Percentiles rank a stretch among this genome's conserved stretches.
These are phyloP conservation scores for Cyrtodaria siliqua DNA, from an alignment of 2,888 invertebrate genomes.

Conservation along the genomic window DNA sequence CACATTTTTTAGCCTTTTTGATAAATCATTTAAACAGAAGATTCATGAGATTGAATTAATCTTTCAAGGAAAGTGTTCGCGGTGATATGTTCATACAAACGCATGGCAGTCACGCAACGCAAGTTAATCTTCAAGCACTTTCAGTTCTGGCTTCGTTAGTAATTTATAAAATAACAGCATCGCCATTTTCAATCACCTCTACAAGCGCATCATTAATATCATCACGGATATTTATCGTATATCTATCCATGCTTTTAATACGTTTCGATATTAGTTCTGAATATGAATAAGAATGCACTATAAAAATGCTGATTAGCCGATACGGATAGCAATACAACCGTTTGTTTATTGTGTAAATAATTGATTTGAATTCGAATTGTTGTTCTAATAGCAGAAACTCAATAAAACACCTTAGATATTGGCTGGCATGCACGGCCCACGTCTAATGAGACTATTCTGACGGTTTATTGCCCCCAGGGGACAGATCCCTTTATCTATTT, in stretches of 20 bases:
- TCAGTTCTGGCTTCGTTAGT: constrained; percentile 1
- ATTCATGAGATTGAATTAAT: constrained; percentile 21
- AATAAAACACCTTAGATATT: constrained; percentile 35
- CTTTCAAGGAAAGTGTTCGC: constrained; percentile 12
- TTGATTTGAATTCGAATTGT: constrained; percentile 55
- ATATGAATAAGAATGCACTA: constrained; percentile 44
- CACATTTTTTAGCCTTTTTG: constrained; percentile 14
- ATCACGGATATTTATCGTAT: constrained; percentile 21
- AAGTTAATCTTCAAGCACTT: neutral
- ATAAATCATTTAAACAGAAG: constrained; percentile 26
- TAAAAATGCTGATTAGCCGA: constrained; percentile 42
- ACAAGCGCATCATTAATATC: constrained; percentile 5
- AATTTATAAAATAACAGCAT: constrained; percentile 19
- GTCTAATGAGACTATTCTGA: constrained; percentile 4
- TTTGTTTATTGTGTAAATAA: constrained; percentile 55
- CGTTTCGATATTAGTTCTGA: constrained; percentile 20
- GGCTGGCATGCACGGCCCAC: constrained; percentile 29
- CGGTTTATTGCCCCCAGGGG: constrained; percentile 12
- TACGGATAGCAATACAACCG: constrained; percentile 27
- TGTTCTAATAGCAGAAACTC: neutral
- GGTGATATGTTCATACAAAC: constrained; percentile 3
- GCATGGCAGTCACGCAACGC: neutral
- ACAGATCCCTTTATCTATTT: no score
- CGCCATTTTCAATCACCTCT: constrained; percentile 4
- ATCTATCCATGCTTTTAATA: constrained; percentile 22